Evolutionary conservation across 2,113 vertebrate genomes (phyloP).

Genomic region (Synchiropus splendidus): DNA sequence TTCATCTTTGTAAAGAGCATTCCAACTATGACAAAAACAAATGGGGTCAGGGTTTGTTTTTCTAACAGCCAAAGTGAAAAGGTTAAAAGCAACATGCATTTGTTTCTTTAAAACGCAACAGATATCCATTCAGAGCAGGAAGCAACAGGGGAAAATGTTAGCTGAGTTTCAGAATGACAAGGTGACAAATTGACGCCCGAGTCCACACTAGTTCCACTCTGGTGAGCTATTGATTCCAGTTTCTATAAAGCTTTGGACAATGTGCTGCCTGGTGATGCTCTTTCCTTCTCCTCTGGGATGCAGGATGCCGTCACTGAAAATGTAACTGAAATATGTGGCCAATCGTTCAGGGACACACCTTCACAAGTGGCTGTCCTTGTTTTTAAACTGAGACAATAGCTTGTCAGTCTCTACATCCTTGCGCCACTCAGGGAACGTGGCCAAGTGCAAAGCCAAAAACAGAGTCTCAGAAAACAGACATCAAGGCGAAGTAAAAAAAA

Average conservation of each 20-base stretch:
- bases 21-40: background rate
- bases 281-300: conserved; percentile 41
- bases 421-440: conserved; percentile 22
- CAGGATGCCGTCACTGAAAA: conserved; percentile 25
- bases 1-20: background rate
- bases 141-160: conserved; percentile 45
- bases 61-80: conserved; percentile 10
- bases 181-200: conserved; percentile 56
- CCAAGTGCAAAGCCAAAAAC: conserved; percentile 24
- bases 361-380: conserved; percentile 36
- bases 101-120: conserved; percentile 45
- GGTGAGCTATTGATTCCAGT: conserved; percentile 63
- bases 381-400: conserved; percentile 52
- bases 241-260: conserved; percentile 29
- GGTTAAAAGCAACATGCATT: conserved; percentile 7
- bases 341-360: conserved; percentile 45
- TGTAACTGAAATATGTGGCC: conserved; percentile 39
- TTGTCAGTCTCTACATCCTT: conserved; percentile 26
- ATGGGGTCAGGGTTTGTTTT: background rate
- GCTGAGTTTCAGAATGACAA: conserved; percentile 63
- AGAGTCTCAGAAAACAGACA: too few species aligned
- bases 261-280: conserved; percentile 46
- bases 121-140: conserved; percentile 48
- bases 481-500: too few species aligned
- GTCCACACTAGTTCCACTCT: conserved; percentile 58